These are phyloP conservation scores for Anguilla obscura DNA, from an alignment of 2,797 vertebrate species.

Conservation along the genomic window DNA sequence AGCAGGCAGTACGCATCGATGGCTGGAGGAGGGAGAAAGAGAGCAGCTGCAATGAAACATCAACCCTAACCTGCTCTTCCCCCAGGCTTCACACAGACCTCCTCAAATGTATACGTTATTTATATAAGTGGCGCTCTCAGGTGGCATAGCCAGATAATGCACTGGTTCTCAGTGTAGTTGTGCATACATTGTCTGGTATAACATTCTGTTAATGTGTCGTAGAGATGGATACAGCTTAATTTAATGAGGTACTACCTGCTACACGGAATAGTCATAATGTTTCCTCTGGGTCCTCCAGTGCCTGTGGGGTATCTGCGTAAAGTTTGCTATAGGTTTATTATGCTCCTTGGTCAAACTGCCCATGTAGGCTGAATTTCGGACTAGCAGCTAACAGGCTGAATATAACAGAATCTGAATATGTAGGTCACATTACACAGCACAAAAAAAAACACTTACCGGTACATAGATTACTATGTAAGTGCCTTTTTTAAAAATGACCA, in stretches of 20 bases:
- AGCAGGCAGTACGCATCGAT: slow-evolving; percentile 84
- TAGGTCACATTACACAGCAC: neutral
- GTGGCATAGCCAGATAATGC: neutral
- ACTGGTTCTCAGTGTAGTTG: neutral
- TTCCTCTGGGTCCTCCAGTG: neutral
- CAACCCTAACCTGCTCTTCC: neutral
- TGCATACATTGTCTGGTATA: neutral
- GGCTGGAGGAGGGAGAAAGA: slow-evolving; percentile 59
- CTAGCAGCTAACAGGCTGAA: neutral
- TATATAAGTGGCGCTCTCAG: neutral
- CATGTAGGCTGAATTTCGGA: neutral
- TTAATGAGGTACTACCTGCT: neutral
- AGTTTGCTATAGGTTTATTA: neutral
- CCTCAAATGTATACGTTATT: neutral
- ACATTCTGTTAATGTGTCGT: neutral
- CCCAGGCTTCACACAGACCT: neutral
- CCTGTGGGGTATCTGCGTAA: neutral
- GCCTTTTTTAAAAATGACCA: neutral
- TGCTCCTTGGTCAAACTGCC: neutral
- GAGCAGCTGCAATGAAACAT: neutral
- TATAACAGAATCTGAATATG: neutral
- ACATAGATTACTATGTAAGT: neutral
- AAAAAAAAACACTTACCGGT: neutral
- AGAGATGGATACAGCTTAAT: neutral
- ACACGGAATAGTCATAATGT: neutral